Evolutionary conservation across 2,888 invertebrate genomes (phyloP).

Genomic region (Leucania comma): DNA sequence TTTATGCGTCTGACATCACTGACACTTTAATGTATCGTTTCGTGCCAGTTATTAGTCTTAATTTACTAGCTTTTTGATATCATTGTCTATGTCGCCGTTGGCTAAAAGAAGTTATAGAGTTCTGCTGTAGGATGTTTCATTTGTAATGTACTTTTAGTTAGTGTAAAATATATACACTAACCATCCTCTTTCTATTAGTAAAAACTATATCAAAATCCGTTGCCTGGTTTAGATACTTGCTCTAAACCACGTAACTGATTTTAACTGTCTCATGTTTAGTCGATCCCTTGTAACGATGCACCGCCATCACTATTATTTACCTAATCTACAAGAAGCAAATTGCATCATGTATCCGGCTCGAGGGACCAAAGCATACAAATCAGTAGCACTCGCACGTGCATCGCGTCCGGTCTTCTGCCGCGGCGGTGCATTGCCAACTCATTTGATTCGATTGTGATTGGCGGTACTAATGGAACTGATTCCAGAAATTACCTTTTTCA

Average conservation of each 20-base stretch:
- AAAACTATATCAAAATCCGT: no score
- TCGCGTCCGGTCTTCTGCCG: slow-evolving; percentile 38
- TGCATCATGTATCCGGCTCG: slow-evolving; percentile 19
- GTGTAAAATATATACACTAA: no score
- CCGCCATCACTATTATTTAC: neutral
- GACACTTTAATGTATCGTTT: slow-evolving; percentile 46
- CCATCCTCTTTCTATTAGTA: no score
- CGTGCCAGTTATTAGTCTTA: slow-evolving; percentile 29
- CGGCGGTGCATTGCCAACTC: slow-evolving; percentile 14
- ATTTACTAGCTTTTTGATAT: slow-evolving; percentile 27
- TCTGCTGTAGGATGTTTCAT: no score
- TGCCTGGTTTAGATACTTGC: no score
- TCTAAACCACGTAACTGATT: no score
- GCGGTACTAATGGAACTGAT: slow-evolving; percentile 14
- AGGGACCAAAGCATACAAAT: slow-evolving; percentile 28
- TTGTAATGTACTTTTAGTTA: no score
- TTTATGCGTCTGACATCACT: slow-evolving; percentile 63
- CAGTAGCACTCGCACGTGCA: slow-evolving; percentile 41
- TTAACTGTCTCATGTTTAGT: no score
- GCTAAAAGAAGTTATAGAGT: no score
- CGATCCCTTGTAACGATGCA: neutral
- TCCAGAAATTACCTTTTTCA: slow-evolving; percentile 28
- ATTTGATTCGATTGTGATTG: slow-evolving; percentile 24
- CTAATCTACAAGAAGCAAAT: slow-evolving; percentile 2
- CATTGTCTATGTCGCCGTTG: neutral